Percentiles rank a stretch among this genome's conserved stretches.
Evolutionary conservation across 2,888 invertebrate genomes (phyloP).

Genomic region (Hypsopygia costalis): DNA sequence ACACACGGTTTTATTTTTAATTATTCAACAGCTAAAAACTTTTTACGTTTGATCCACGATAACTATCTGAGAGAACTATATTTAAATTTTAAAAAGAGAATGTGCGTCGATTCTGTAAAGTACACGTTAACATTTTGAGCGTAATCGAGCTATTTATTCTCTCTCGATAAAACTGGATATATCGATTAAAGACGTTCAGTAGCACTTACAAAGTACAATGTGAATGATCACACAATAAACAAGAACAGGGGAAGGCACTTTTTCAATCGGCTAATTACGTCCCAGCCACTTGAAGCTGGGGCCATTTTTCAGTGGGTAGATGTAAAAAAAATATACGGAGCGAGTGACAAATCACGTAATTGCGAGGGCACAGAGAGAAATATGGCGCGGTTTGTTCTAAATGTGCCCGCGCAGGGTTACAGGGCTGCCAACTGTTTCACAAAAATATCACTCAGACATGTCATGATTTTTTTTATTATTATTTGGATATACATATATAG

Average conservation of each 20-base stretch:
- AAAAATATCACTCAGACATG: background rate
- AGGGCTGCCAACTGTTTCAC: constrained; percentile 1
- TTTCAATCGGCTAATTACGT: constrained; percentile 69
- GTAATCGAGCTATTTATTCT: constrained; percentile 10
- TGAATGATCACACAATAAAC: constrained; percentile 45
- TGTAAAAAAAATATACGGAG: constrained; percentile 48
- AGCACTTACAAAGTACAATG: constrained; percentile 37
- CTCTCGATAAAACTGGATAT: constrained; percentile 28
- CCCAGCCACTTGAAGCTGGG: constrained; percentile 52
- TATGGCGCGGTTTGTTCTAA: constrained; percentile 74
- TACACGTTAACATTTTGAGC: constrained; percentile 6
- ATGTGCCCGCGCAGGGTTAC: constrained; percentile 52
- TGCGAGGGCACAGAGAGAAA: constrained; percentile 73
- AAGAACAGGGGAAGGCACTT: constrained; percentile 61
- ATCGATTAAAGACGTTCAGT: constrained; percentile 38
- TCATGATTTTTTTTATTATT: too few species aligned
- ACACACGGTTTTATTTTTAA: constrained; percentile 3
- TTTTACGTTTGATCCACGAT: background rate
- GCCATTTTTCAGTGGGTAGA: constrained; percentile 63
- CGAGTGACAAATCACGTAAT: constrained; percentile 79
- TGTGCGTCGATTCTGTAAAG: constrained; percentile 3
- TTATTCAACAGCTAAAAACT: background rate
- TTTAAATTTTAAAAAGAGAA: constrained; percentile 1
- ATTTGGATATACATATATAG: too few species aligned
- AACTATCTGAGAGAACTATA: constrained; percentile 17